These are phyloP conservation scores for Pedetes capensis DNA, from an alignment of 2,113 vertebrate genomes.

Conservation along the genomic window DNA sequence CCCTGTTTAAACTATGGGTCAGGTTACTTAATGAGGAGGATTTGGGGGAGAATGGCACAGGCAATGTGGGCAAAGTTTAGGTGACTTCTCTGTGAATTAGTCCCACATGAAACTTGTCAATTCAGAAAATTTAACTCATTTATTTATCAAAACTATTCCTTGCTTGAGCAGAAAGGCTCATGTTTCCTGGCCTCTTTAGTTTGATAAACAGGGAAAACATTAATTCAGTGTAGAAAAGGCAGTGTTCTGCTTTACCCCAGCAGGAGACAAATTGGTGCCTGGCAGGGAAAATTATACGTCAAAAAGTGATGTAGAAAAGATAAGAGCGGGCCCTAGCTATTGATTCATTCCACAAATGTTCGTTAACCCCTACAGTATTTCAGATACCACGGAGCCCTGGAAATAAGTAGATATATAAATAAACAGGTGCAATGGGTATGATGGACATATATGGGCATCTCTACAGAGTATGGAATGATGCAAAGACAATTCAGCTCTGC, in stretches of 20 bases:
- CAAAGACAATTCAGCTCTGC: neutral
- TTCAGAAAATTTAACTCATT: neutral
- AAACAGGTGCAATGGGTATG: neutral
- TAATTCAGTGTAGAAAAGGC: constrained; percentile 53
- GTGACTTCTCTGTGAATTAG: neutral
- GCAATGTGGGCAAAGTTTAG: neutral
- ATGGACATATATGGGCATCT: neutral
- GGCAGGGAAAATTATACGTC: constrained; percentile 53
- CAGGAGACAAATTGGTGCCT: constrained; percentile 60
- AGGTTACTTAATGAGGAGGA: neutral
- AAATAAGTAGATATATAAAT: neutral
- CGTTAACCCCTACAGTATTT: constrained; percentile 14
- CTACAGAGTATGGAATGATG: neutral
- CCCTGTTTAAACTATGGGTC: neutral
- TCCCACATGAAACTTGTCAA: neutral
- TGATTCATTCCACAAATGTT: constrained; percentile 26
- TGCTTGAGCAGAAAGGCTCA: constrained; percentile 6
- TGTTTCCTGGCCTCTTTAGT: constrained; percentile 42
- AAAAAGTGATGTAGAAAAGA: constrained; percentile 55
- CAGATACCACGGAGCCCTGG: neutral
- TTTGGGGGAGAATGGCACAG: neutral
- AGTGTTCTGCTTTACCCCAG: constrained; percentile 14
- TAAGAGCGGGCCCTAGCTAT: constrained; percentile 33
- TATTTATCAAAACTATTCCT: neutral
- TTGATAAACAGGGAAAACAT: constrained; percentile 36